These are phyloP conservation scores for Protophormia terraenovae DNA, from an alignment of 2,888 invertebrate species.

Conservation along the genomic window DNA sequence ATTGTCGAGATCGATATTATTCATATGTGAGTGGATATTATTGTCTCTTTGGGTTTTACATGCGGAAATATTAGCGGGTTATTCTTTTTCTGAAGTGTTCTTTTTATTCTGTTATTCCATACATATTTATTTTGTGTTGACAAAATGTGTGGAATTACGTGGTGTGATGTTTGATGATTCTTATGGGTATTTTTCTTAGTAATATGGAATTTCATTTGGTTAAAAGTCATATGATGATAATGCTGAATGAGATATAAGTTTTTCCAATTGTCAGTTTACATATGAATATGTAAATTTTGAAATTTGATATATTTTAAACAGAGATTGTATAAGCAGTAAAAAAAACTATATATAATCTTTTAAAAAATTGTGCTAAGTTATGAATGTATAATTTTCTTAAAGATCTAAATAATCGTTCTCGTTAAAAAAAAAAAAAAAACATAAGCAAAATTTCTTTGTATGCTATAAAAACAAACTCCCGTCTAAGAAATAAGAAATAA, in stretches of 20 bases:
- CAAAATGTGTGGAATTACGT: slow-evolving; percentile 36
- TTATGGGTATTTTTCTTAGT: slow-evolving; percentile 54
- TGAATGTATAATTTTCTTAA: too few species aligned
- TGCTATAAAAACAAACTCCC: too few species aligned
- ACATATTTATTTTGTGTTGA: slow-evolving; percentile 28
- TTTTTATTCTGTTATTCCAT: not conserved
- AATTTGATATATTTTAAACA: too few species aligned
- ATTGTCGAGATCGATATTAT: not conserved
- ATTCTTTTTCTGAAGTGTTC: slow-evolving; percentile 39
- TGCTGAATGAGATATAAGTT: not conserved
- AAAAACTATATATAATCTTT: too few species aligned
- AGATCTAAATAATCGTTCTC: too few species aligned
- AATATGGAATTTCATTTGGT: slow-evolving; percentile 40
- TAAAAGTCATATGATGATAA: slow-evolving; percentile 37
- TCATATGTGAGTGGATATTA: not conserved
- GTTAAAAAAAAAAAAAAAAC: too few species aligned
- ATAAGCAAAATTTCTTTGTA: too few species aligned
- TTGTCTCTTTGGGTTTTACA: slow-evolving; percentile 42
- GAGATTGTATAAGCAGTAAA: too few species aligned
- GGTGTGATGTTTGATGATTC: slow-evolving; percentile 31
- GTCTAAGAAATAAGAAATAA: too few species aligned
- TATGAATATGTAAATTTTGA: slow-evolving; percentile 1
- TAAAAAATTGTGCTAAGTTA: too few species aligned
- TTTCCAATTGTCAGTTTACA: slow-evolving; percentile 41
- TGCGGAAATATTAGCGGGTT: slow-evolving; percentile 47